Evolutionary conservation across 2,888 invertebrate genomes (phyloP), one percentile per base, ranked within the genome.

Genomic region (Pheosia gnoma): DNA sequence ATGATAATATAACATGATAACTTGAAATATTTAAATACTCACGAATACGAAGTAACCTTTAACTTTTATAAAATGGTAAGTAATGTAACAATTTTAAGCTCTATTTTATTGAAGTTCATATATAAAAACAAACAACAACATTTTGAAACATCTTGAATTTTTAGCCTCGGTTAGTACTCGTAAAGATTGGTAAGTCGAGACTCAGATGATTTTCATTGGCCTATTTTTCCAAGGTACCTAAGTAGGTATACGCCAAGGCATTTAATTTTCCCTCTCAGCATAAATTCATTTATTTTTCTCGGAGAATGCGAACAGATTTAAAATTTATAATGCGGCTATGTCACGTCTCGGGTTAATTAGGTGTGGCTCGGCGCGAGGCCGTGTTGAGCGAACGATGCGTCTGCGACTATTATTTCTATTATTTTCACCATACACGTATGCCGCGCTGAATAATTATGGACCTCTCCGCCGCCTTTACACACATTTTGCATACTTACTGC

Each of bases 331-430:
- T 82, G 86, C 78, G 82, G 84, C 84, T 79, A 84, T 87, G 88
- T 90, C 90, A 89, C 89, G 89, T 88, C 85, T 76, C 79, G 77
- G 85, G 88, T 89, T 91, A 91, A 90, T 91, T 90, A 90, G 89
- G 89, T 84, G 89, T 83, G 82, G 86, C 79, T 64, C 78, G 74
- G 39, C 39, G 55, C 55, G 79, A 72, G 74, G 79, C 70, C 65
- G 67, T 84, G 81, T 78, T 55, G 71, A 72, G 81, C 83, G 78
- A 77, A 47, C 68, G 67, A 65, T 69, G 77, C 72, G 65, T 66
- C 66, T 47, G 67, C 65, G 75, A 73, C 85, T 88, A 85, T 87
- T 88, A 85, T 85, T 84, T 84, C 75, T 78, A 80, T 77, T 74
- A 79, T 77, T 83, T 65, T 63, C 62, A 69, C 77, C 79, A 75